Evolutionary conservation across 1,140 invertebrate genomes (phyloP), one percentile per base, ranked within the genome.

Genomic region (Whitmania pigra): DNA sequence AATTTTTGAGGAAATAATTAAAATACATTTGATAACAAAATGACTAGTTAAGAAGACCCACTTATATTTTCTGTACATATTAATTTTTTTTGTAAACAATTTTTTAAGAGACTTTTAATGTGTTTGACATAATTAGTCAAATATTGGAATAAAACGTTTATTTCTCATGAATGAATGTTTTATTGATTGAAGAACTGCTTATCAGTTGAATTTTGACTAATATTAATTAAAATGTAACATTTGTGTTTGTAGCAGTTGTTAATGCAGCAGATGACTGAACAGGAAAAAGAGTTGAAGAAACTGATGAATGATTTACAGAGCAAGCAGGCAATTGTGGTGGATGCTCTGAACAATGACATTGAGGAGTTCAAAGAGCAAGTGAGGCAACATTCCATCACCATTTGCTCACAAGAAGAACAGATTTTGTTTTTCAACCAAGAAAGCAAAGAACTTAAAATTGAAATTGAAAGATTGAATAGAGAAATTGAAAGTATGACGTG

Each of bases 361-460:
- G 29, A 63, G 18, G 13, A 63, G 57, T n/a, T 31, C 57, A 63
- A 63, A 17, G 57, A 63, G 11, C 57, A 63, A 31, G 57, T 63
- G 11, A 63, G 11, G 18, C 57, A 63, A 31, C 57, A 63, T 31
- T 63, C 57, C 7, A 31, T 63, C 22, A 63, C 57, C 57, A 63
- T 63, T 31, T 63, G 57, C 29, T 25, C 22, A 22, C 22, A 25
- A 20, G 57, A 63, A 31, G 57, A 63, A 31, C 57, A 63, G 20
- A 63, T 22, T 22, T 31, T 25, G 57, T 13, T 63, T 17, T 7
- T 11, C 2, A 31, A 63, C 22, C 22, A 63, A 31, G 22, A 25
- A 63, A 63, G 18, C 57, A 63, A 63, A 63, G 29, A 25, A 25
- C 29, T 63, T 63, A 2, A 17, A 31, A 63, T 31, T 22, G 57